Conservation (phyloP, 2,888 invertebrate species). For the Ophion ventricosus region DNA sequence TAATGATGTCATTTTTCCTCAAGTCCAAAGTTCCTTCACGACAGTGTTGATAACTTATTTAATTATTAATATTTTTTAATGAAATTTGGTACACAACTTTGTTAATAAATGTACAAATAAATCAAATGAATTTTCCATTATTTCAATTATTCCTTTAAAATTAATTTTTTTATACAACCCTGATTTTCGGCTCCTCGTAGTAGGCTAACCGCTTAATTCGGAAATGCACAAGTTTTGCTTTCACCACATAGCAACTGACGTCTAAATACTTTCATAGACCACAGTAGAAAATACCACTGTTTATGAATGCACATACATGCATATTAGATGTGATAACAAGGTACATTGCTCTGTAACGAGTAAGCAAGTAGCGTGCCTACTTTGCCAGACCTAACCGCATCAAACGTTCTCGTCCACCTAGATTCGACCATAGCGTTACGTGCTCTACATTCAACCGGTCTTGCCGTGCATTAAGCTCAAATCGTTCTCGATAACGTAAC, state of each 20-base stretch:
- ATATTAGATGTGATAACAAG: not conserved
- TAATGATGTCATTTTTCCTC: too few relatives aligned
- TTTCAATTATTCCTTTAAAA: too few relatives aligned
- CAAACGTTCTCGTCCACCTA: constrained; percentile 34
- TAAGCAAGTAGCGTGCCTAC: constrained; percentile 51
- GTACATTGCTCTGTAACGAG: constrained; percentile 9
- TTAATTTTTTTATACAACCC: too few relatives aligned
- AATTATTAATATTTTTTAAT: too few relatives aligned
- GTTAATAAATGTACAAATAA: too few relatives aligned
- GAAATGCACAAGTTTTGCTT: not conserved
- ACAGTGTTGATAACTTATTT: too few relatives aligned
- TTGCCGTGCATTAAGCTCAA: not conserved
- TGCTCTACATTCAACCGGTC: constrained; percentile 48
- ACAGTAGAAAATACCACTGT: not conserved
- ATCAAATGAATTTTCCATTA: too few relatives aligned
- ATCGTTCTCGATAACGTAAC: not conserved
- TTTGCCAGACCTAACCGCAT: constrained; percentile 51
- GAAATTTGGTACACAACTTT: too few relatives aligned
- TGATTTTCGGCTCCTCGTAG: too few relatives aligned
- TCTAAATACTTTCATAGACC: not conserved
- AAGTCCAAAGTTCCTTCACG: too few relatives aligned
- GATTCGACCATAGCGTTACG: constrained; percentile 33
- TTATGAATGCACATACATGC: not conserved
- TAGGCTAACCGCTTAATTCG: too few relatives aligned
- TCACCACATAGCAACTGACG: not conserved